Evolutionary conservation across 2,888 invertebrate genomes (phyloP), one percentile per base, ranked within the genome.

Genomic region (Ypsolopha scabrella): DNA sequence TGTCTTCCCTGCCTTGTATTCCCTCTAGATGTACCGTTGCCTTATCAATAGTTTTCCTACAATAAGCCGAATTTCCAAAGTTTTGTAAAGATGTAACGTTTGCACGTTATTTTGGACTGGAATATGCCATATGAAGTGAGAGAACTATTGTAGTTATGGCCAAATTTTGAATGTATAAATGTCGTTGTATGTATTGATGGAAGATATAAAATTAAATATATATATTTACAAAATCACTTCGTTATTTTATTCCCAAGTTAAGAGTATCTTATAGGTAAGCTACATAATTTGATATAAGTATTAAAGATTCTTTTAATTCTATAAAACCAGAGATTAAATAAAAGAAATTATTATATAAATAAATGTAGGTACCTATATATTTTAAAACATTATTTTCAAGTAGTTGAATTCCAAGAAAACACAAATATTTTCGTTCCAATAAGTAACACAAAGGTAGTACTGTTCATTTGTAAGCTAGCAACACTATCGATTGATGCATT

Each of bases 121-220:
- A 45, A 41, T 41, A 37, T 33, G 53, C 48, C 53, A 51, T 70
- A 58, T 63, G 63, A 72, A 76, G 77, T 78, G 76, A 78, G 72
- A 77, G 70, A 70, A 73, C 72, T 58, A 65, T 41, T 67, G 70
- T 75, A 75, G 68, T 71, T 72, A 72, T 71, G 75, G 80, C 76
- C 74, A 80, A 80, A 77, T 74, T 75, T 76, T 63, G 70, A 73
- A 72, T 77, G 75, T 79, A 62, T 81, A 76, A 73, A 70, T 81
- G 78, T 85, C 75, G 75, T 75, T 85, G 86, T 87, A 87, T 87
- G 87, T 87, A 87, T 87, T 85, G 86, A 87, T 87, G 87, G 86
- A 87, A 82, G 86, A 87, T 85, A 82, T 87, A 83, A 83, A 86
- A 77, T 83, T 83, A 85, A 87, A 85, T 80, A 85, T 87, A 86